These are phyloP conservation scores for Drosophila repleta DNA, from an alignment of 1,140 invertebrate species.

Conservation along the genomic window DNA sequence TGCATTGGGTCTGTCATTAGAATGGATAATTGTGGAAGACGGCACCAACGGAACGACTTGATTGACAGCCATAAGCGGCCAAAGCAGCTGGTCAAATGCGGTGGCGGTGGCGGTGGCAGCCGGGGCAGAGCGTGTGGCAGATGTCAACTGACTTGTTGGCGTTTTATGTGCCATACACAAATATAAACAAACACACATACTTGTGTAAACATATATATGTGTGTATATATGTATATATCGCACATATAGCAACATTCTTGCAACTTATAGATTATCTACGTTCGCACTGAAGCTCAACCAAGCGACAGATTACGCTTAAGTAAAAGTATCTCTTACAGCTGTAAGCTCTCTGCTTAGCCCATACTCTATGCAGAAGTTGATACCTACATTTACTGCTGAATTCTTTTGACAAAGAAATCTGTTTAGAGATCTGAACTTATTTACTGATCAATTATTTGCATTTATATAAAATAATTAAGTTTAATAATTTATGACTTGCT, in stretches of 20 bases:
- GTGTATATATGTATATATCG: no score
- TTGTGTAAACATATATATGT: neutral
- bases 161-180: conserved; percentile 48
- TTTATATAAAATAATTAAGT: no score
- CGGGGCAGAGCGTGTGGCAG: conserved; percentile 63
- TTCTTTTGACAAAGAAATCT: no score
- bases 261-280: conserved; percentile 9
- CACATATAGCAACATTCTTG: conserved; percentile 53
- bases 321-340: conserved; percentile 53
- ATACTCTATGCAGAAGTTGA: neutral
- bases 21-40: conserved; percentile 75
- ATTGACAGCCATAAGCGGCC: conserved; percentile 51
- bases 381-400: no score
- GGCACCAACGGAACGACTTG: conserved; percentile 27
- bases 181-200: conserved; percentile 1
- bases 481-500: no score
- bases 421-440: no score
- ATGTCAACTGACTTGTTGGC: conserved; percentile 72
- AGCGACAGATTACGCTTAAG: conserved; percentile 58
- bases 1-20: conserved; percentile 70
- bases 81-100: neutral
- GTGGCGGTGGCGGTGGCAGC: neutral
- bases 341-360: neutral
- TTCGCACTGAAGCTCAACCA: conserved; percentile 44
- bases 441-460: no score